Percentiles rank a stretch among this genome's conserved stretches.
Evolutionary conservation across 2,888 invertebrate species (phyloP).

Genomic region (Caenorhabditis sp.): DNA sequence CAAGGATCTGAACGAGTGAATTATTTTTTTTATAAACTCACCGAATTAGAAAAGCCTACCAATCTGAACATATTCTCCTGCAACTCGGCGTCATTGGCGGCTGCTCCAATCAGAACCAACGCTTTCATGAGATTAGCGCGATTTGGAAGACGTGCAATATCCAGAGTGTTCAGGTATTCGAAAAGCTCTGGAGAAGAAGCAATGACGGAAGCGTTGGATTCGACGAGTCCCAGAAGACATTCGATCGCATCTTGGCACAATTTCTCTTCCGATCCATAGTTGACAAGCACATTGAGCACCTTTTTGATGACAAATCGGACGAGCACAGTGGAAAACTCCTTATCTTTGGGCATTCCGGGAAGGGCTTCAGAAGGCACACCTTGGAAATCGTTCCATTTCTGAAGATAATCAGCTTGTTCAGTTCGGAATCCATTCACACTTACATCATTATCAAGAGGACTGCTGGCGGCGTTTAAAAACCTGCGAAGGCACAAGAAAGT

Average conservation of each 20-base stretch:
- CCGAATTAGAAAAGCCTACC: slow-evolving; percentile 41
- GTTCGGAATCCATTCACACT: slow-evolving; percentile 4
- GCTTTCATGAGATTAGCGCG: slow-evolving; percentile 85
- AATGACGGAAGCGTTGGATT: slow-evolving; percentile 71
- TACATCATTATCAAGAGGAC: slow-evolving; percentile 52
- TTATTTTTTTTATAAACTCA: background rate
- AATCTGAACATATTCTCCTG: slow-evolving; percentile 69
- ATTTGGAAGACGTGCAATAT: slow-evolving; percentile 53
- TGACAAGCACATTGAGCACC: slow-evolving; percentile 83
- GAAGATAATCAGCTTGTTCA: background rate
- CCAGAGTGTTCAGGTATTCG: slow-evolving; percentile 52
- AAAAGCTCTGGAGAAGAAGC: slow-evolving; percentile 60
- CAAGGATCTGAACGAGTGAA: slow-evolving; percentile 63
- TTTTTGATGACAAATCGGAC: slow-evolving; percentile 83
- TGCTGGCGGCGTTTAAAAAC: slow-evolving; percentile 59
- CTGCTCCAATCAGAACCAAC: slow-evolving; percentile 82
- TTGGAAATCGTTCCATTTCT: slow-evolving; percentile 56
- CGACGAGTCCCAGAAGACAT: slow-evolving; percentile 83
- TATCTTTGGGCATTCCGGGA: slow-evolving; percentile 59
- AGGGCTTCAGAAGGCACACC: slow-evolving; percentile 27
- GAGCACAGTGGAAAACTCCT: slow-evolving; percentile 53
- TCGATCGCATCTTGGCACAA: slow-evolving; percentile 65
- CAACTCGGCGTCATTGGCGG: slow-evolving; percentile 62
- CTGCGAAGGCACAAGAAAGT: slow-evolving; percentile 59
- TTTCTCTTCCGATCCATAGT: slow-evolving; percentile 67